phyloP scores from a whole-genome alignment of 2,888 invertebrate species.

The Acronicta leporina region DNA sequence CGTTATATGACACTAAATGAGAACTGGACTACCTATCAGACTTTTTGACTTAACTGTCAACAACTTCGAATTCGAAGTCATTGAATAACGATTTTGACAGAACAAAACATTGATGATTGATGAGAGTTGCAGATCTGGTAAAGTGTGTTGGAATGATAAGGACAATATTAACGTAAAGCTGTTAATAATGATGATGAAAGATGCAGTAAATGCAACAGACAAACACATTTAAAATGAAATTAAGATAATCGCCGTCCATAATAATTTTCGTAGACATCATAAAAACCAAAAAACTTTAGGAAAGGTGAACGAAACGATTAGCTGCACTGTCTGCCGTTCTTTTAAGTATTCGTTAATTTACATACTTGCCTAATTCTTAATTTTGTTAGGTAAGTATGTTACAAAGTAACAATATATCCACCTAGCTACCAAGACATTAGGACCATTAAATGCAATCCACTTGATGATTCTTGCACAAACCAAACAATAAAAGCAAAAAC shows the following conservation, averaged over 20 bases:
- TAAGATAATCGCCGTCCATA: background rate
- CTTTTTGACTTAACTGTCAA: too few species aligned
- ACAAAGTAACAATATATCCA: conserved; percentile 37
- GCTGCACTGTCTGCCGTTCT: background rate
- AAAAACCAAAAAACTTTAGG: background rate
- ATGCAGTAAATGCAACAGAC: background rate
- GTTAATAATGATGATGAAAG: background rate
- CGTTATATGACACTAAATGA: too few species aligned
- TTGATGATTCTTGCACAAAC: conserved; percentile 44
- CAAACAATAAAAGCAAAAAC: conserved; percentile 40
- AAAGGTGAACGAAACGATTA: background rate
- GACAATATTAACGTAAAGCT: too few species aligned
- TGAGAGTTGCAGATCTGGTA: too few species aligned
- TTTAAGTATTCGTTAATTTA: conserved; percentile 10
- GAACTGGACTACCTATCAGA: too few species aligned
- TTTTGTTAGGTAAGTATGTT: too few species aligned
- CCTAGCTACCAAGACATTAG: conserved; percentile 23
- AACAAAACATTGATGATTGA: too few species aligned
- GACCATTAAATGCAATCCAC: conserved; percentile 42
- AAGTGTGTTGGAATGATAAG: too few species aligned
- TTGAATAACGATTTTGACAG: too few species aligned
- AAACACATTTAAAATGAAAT: background rate
- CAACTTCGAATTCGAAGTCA: too few species aligned
- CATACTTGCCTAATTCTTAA: conserved; percentile 25
- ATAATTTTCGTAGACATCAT: background rate